These are phyloP conservation scores for Thysanoteuthis rhombus DNA, from an alignment of 2,888 invertebrate species.

Conservation along the genomic window DNA sequence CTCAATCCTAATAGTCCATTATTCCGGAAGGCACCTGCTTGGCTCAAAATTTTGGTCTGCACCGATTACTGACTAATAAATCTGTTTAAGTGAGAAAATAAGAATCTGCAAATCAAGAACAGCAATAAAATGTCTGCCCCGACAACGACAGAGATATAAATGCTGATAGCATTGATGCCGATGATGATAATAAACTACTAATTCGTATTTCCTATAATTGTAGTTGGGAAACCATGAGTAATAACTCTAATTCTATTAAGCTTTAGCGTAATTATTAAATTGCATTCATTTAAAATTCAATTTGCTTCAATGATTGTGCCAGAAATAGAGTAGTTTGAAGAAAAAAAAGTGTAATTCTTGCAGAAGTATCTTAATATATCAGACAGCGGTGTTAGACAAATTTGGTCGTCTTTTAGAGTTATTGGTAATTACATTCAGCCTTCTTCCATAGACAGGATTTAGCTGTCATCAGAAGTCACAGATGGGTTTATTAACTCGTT, in stretches of 20 bases:
- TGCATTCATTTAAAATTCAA: slow-evolving; percentile 12
- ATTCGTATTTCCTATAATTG: not conserved
- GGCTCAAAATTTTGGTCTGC: no score
- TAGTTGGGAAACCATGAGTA: not conserved
- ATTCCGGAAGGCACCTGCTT: no score
- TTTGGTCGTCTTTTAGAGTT: not conserved
- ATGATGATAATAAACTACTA: not conserved
- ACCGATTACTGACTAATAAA: no score
- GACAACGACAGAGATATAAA: not conserved
- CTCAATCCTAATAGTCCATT: no score
- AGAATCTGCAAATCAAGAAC: not conserved
- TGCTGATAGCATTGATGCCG: not conserved
- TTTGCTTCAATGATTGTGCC: not conserved
- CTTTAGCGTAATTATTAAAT: not conserved
- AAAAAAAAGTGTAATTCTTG: not conserved
- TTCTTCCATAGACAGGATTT: not conserved
- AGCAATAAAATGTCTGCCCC: not conserved
- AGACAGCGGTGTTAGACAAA: not conserved
- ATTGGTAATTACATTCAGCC: not conserved
- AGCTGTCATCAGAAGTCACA: not conserved
- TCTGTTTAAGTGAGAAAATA: not conserved
- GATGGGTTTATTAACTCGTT: no score
- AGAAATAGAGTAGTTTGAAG: not conserved
- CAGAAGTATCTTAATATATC: not conserved
- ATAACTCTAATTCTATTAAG: slow-evolving; percentile 12